These are phyloP conservation scores for Euthynnus affinis DNA, from an alignment of 2,797 vertebrate genomes.

Conservation along the genomic window DNA sequence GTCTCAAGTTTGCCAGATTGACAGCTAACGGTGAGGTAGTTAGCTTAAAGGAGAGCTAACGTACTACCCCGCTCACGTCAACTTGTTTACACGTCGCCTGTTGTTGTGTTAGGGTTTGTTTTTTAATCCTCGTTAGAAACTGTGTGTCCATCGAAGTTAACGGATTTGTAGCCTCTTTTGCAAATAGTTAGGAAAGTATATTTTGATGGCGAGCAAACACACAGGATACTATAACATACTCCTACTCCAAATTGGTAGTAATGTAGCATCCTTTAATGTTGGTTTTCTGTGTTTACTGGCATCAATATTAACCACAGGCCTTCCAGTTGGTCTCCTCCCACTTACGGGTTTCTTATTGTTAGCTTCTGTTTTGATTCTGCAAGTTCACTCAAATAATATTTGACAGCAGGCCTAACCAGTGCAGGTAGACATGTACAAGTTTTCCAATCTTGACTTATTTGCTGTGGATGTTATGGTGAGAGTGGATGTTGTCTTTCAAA, in stretches of 20 bases:
- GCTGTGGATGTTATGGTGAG: background rate
- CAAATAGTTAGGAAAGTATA: background rate
- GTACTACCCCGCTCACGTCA: constrained; percentile 7
- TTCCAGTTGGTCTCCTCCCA: background rate
- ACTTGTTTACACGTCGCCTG: constrained; percentile 61
- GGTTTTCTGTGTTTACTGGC: background rate
- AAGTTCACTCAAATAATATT: background rate
- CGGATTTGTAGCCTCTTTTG: background rate
- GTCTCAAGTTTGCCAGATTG: background rate
- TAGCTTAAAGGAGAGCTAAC: constrained; percentile 11
- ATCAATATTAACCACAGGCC: background rate
- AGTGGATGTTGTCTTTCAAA: too few species aligned
- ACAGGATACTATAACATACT: background rate
- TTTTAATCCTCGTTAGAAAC: background rate
- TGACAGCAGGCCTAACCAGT: background rate
- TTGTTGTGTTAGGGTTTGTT: background rate
- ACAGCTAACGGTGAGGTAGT: background rate
- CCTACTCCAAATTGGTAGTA: accelerated
- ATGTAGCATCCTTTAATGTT: background rate
- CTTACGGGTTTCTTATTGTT: background rate
- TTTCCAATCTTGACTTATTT: background rate
- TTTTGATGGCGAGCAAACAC: background rate
- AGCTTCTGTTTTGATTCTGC: background rate
- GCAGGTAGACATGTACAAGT: background rate
- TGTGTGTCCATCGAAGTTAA: background rate